Evolutionary conservation across 2,888 invertebrate genomes (phyloP).

Genomic region (Andricus curvator): DNA sequence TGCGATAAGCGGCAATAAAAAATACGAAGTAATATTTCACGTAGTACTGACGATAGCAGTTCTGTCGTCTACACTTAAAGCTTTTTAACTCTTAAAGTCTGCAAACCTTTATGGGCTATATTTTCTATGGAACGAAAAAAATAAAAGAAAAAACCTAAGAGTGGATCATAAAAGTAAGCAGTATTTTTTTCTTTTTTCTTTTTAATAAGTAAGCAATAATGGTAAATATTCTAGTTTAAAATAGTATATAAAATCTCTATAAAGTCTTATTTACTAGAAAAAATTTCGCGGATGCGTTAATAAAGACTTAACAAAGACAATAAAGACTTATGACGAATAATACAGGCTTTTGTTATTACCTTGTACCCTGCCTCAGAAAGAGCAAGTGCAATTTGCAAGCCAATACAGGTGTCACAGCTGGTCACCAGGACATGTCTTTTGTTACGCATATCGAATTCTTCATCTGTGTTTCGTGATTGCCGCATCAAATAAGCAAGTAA

Average conservation of each 20-base stretch:
- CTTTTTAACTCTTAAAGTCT: not conserved
- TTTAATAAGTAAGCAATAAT: not conserved
- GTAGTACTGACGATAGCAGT: not conserved
- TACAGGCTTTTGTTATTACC: constrained; percentile 56
- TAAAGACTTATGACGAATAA: not conserved
- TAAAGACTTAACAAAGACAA: constrained; percentile 9
- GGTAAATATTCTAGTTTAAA: not conserved
- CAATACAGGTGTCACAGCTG: constrained; percentile 89
- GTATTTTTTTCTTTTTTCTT: not conserved
- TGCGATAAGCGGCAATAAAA: constrained; percentile 2
- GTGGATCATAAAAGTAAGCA: not conserved
- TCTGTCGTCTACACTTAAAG: not conserved
- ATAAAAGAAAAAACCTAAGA: not conserved
- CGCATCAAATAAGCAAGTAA: constrained; percentile 87
- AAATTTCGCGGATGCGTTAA: constrained; percentile 46
- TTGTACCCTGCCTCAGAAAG: constrained; percentile 73
- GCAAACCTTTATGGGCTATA: not conserved
- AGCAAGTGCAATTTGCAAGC: constrained; percentile 83
- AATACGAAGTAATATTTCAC: constrained; percentile 3
- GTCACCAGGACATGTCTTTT: constrained; percentile 89
- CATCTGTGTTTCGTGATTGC: constrained; percentile 82
- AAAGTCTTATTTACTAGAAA: constrained; percentile 49
- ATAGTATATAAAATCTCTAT: constrained; percentile 50
- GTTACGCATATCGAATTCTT: constrained; percentile 80
- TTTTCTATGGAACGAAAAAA: not conserved